Percentiles rank a stretch among this genome's conserved stretches.
These are phyloP conservation scores for Diarsia dahlii DNA, from an alignment of 2,888 invertebrate genomes.

Conservation along the genomic window DNA sequence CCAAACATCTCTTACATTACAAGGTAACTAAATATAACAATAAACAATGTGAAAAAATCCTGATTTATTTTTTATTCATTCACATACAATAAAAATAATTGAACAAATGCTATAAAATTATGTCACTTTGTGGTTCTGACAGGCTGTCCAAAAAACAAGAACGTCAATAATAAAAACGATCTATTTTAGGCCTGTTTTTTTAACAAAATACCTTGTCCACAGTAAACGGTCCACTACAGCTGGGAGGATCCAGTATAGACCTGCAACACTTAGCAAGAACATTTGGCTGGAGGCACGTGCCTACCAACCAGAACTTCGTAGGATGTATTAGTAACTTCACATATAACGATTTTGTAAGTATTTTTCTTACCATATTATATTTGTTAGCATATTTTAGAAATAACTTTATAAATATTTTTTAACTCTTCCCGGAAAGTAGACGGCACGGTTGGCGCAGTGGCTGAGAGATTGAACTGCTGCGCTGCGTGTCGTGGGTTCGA, in stretches of 20 bases:
- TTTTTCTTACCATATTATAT: too few relatives aligned
- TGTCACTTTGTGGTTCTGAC: neutral
- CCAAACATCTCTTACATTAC: neutral
- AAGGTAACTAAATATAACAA: neutral
- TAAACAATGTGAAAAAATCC: neutral
- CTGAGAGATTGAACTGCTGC: too few relatives aligned
- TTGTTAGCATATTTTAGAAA: too few relatives aligned
- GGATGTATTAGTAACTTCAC: constrained; percentile 98
- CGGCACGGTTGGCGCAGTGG: too few relatives aligned
- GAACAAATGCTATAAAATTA: neutral
- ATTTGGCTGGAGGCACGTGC: constrained; percentile 93
- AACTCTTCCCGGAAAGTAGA: too few relatives aligned
- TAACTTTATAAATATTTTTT: too few relatives aligned
- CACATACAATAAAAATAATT: neutral
- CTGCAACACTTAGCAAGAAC: constrained; percentile 91
- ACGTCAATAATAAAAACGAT: neutral
- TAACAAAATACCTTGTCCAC: constrained; percentile 12
- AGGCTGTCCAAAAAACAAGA: neutral
- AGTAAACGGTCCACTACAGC: constrained; percentile 97
- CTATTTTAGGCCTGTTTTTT: neutral
- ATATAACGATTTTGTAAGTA: constrained; percentile 93
- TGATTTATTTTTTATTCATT: neutral
- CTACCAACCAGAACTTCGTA: constrained; percentile 93
- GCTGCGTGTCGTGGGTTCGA: too few relatives aligned
- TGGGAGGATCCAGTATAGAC: constrained; percentile 94